Percentiles rank a stretch among this genome's conserved stretches.
Conservation (phyloP, 23 tunicate species). For the Diplosoma virens region DNA sequence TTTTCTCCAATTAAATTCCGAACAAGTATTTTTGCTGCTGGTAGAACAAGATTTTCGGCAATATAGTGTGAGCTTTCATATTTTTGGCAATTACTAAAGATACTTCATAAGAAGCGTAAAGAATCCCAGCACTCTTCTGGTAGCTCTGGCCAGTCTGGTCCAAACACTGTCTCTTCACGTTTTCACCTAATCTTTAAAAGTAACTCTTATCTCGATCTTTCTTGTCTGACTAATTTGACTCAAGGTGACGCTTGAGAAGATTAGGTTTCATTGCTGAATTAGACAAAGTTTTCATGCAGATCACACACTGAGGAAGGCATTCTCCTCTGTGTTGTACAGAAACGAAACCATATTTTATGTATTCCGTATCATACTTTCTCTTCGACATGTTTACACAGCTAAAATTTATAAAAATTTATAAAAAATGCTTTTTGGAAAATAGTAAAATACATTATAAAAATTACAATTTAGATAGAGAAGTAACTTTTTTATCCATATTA, state of each 20-base stretch:
- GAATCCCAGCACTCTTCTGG: constrained; percentile 20
- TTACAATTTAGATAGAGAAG: neutral
- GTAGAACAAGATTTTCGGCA: constrained; percentile 65
- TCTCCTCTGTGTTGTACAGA: constrained; percentile 13
- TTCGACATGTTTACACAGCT: constrained; percentile 13
- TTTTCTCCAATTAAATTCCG: constrained; percentile 42
- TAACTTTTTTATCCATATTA: too few species aligned
- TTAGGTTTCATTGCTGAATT: constrained; percentile 21
- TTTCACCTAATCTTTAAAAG: constrained; percentile 13
- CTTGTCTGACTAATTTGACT: constrained; percentile 11
- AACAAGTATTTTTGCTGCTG: constrained; percentile 60
- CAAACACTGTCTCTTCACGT: constrained; percentile 10
- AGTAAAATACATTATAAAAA: constrained; percentile 4
- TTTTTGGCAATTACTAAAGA: constrained; percentile 9
- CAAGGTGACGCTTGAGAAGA: constrained; percentile 7
- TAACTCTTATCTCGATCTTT: constrained; percentile 11
- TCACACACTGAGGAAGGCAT: constrained; percentile 1
- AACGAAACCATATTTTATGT: constrained; percentile 22
- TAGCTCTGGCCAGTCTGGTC: constrained; percentile 19
- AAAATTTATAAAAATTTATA: constrained; percentile 8
- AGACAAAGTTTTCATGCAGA: constrained; percentile 4
- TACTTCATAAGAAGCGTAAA: constrained; percentile 11
- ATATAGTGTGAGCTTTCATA: constrained; percentile 17
- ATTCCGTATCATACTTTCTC: constrained; percentile 18
- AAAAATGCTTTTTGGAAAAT: constrained; percentile 13